Conservation (phyloP, 2,113 vertebrate species). For the Axis porcinus region DNA sequence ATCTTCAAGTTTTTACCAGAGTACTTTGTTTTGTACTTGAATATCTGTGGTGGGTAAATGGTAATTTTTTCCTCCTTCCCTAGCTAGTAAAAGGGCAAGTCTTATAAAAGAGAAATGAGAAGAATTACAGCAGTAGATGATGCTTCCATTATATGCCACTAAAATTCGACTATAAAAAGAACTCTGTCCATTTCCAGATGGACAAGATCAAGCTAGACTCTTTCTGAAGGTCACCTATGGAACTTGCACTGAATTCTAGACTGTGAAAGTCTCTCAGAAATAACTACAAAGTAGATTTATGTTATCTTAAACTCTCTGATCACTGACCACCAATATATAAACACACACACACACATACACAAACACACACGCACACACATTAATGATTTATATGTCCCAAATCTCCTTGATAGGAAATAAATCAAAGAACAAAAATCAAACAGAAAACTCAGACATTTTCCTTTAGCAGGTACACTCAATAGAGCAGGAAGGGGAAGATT, state of each 20-base stretch:
- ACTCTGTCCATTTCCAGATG: neutral
- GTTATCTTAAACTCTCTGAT: neutral
- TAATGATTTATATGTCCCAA: constrained; percentile 48
- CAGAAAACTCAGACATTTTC: neutral
- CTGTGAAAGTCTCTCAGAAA: neutral
- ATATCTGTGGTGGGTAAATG: neutral
- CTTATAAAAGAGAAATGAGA: neutral
- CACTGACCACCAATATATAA: constrained; percentile 25
- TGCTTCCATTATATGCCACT: neutral
- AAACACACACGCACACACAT: constrained; percentile 28
- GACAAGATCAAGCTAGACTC: neutral
- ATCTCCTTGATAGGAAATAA: neutral
- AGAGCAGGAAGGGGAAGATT: neutral
- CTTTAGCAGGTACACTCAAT: neutral
- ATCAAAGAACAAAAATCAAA: neutral
- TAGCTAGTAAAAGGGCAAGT: neutral
- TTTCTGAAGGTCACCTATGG: neutral
- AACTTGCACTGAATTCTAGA: neutral
- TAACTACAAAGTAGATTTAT: constrained; percentile 41
- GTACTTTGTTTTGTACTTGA: neutral
- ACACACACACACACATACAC: constrained; percentile 33
- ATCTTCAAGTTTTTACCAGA: neutral
- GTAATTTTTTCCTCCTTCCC: neutral
- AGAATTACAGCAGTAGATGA: neutral
- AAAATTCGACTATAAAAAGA: neutral